phyloP scores from a whole-genome alignment of 2,113 vertebrate species.

The Sterna hirundo region DNA sequence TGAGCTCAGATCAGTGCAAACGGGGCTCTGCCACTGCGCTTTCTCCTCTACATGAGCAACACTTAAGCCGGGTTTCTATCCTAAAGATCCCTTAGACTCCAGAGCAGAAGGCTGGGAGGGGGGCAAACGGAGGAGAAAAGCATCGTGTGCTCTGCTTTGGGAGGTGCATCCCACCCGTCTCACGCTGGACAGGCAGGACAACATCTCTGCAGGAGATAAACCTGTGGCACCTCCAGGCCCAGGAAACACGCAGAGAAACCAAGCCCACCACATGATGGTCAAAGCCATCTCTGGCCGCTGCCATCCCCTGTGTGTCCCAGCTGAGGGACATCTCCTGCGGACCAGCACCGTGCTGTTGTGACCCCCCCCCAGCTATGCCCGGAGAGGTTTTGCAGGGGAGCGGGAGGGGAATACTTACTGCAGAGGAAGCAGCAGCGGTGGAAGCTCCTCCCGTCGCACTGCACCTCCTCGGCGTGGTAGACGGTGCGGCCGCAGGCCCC shows the following conservation, averaged over 20 bases:
- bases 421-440: conserved; percentile 95
- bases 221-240: fast-evolving
- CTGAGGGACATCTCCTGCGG: background rate
- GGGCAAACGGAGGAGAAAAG: background rate
- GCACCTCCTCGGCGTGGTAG: conserved; percentile 94
- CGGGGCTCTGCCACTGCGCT: background rate
- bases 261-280: fast-evolving
- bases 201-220: background rate
- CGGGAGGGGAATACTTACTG: conserved; percentile 81
- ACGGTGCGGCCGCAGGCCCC: conserved; percentile 83
- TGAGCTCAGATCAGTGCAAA: background rate
- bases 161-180: fast-evolving
- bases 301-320: background rate
- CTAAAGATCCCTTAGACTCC: background rate
- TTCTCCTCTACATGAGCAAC: background rate
- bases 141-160: background rate
- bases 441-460: conserved; percentile 92
- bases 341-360: background rate
- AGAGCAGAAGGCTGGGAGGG: background rate
- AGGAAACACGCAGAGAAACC: background rate
- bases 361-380: background rate
- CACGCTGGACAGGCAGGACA: background rate
- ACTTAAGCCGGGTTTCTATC: background rate
- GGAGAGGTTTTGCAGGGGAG: background rate
- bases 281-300: background rate